Evolutionary conservation across 2,113 vertebrate species (phyloP), one percentile per base, ranked within the genome.

Genomic region (Halichoerus grypus): DNA sequence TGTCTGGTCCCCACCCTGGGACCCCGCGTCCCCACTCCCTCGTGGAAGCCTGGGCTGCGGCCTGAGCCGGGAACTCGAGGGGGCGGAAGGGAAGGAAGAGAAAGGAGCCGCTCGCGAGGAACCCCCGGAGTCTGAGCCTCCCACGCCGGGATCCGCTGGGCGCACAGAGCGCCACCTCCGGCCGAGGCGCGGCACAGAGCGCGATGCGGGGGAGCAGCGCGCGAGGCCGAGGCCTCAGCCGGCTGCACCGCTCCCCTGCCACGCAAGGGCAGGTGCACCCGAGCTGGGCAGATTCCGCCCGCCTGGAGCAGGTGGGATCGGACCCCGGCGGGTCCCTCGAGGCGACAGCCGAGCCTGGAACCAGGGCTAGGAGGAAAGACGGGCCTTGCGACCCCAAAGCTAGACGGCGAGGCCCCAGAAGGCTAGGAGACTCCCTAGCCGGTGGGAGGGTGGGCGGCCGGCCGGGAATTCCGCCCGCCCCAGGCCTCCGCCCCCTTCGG

Each of bases 81-180:
- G 91, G 57, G 39, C 65, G 42, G 89, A 33, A 63, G 31, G 72
- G 49, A 93, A 84, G 36, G 71, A 42, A 31, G 46, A 59, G 42
- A 80, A 55, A 63, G 46, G 77, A 94, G 69, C 61, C 18, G 10
- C 67, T 24, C 2, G 31, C 10, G 81, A 81, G 92, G 88, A 94
- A 33, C 42, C 72, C 86, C 67, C 24, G 36, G 91, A 88, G 90
- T 81, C 94, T 36, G 80, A 88, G 88, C 77, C 83, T 84, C 82
- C 33, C 3, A 53, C 80, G 36, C 65, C 46, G 28, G 55, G 28
- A 72, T 91, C 69, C 53, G 19, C 59, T 2, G 88, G 96, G 55
- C 84, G 74, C 85, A 8, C 91, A 94, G 97, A 98, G 97, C 97
- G 97, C 98, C 97, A 61, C 95, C 97, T 96, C 96, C 85, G 96